Percentiles rank a stretch among this genome's conserved stretches.
These are phyloP conservation scores for Eciton burchellii DNA, from an alignment of 1,140 invertebrate species.

Conservation along the genomic window DNA sequence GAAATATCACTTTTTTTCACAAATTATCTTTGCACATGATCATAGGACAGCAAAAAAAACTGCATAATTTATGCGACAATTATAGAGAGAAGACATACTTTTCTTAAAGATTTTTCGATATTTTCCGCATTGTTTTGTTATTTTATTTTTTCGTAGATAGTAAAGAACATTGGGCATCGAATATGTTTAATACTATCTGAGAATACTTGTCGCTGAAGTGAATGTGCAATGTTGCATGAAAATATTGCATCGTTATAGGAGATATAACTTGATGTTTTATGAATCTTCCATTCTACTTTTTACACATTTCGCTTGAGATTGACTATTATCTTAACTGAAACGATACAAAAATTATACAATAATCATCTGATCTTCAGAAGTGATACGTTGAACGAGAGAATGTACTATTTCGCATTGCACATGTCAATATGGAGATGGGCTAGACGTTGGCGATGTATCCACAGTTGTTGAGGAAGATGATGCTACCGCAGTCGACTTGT, in stretches of 20 bases:
- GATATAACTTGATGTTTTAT: slow-evolving; percentile 47
- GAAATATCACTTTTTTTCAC: slow-evolving; percentile 47
- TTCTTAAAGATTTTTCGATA: slow-evolving; percentile 5
- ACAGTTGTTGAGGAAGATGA: slow-evolving; percentile 75
- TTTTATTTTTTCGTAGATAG: neutral
- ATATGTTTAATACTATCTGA: slow-evolving; percentile 3
- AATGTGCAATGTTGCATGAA: slow-evolving; percentile 29
- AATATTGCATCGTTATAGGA: slow-evolving; percentile 1
- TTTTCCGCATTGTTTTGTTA: neutral
- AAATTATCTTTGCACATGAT: slow-evolving; percentile 16
- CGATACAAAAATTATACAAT: slow-evolving; percentile 48
- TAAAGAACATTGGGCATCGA: neutral
- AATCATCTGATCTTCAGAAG: slow-evolving; percentile 39
- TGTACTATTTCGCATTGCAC: slow-evolving; percentile 62
- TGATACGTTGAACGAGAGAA: slow-evolving; percentile 49
- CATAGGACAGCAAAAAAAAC: slow-evolving; percentile 19
- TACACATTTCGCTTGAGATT: slow-evolving; percentile 16
- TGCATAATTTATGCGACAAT: neutral
- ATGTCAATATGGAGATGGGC: slow-evolving; percentile 81
- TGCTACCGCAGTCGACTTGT: slow-evolving; percentile 74
- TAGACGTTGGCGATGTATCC: slow-evolving; percentile 76
- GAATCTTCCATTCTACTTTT: neutral
- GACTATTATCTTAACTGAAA: slow-evolving; percentile 47
- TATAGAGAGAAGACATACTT: neutral
- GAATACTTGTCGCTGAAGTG: slow-evolving; percentile 20